Percentiles rank a stretch among this genome's conserved stretches.
Evolutionary conservation across 2,888 invertebrate genomes (phyloP).

Genomic region (Drosophila nigricruria): DNA sequence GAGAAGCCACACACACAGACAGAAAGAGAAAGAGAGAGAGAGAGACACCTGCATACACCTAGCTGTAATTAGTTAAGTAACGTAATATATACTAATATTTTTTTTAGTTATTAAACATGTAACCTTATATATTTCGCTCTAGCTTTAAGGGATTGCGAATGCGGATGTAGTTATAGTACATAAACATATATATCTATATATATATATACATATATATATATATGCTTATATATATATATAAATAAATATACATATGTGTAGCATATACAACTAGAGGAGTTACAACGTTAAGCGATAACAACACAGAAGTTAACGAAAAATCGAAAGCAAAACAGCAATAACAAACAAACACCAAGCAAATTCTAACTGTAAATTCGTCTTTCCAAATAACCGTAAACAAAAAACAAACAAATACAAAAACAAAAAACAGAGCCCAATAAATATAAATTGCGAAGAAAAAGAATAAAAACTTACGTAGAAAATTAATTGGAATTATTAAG

Average conservation of each 20-base stretch:
- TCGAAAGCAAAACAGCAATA: constrained; percentile 14
- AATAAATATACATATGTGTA: constrained; percentile 49
- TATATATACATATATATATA: constrained; percentile 34
- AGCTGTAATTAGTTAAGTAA: constrained; percentile 62
- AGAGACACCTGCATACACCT: constrained; percentile 15
- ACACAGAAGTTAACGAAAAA: constrained; percentile 10
- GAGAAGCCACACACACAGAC: not conserved
- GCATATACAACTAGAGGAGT: constrained; percentile 55
- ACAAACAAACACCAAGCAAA: constrained; percentile 39
- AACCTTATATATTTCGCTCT: constrained; percentile 58
- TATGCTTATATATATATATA: constrained; percentile 28
- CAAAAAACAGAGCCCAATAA: constrained; percentile 15
- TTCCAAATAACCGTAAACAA: constrained; percentile 69
- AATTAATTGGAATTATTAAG: constrained; percentile 38
- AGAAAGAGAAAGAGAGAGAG: not conserved
- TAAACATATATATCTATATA: constrained; percentile 43
- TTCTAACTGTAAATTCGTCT: constrained; percentile 75
- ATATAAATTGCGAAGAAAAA: constrained; percentile 54
- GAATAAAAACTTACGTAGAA: constrained; percentile 28
- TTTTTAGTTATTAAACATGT: constrained; percentile 50
- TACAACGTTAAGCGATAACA: constrained; percentile 38
- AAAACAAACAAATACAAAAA: constrained; percentile 19
- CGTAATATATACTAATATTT: constrained; percentile 48
- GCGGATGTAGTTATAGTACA: constrained; percentile 49
- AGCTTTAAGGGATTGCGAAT: constrained; percentile 37